Percentiles rank a stretch among this genome's conserved stretches.
These are phyloP conservation scores for Choloepus hoffmanni DNA, from an alignment of 2,113 vertebrate species.

Conservation along the genomic window DNA sequence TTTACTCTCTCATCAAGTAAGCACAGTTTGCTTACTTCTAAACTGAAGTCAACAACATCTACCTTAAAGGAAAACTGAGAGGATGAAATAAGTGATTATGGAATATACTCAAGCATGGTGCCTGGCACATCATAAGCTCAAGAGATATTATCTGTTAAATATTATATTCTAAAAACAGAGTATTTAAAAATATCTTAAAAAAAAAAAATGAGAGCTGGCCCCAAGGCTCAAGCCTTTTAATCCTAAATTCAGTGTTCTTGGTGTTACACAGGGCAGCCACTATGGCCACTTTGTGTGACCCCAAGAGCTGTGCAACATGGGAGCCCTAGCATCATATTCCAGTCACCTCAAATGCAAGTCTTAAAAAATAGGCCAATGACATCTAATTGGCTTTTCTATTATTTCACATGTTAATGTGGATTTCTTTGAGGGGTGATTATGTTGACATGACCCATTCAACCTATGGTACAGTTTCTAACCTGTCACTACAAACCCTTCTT, in stretches of 20 bases:
- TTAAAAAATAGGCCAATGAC: neutral
- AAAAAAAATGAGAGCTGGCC: neutral
- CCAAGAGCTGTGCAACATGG: rapidly evolving
- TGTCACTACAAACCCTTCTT: neutral
- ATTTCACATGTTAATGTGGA: neutral
- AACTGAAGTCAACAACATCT: neutral
- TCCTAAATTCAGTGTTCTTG: neutral
- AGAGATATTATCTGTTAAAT: neutral
- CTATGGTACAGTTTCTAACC: neutral
- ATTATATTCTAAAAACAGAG: neutral
- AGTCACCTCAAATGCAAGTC: neutral
- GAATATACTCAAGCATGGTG: neutral
- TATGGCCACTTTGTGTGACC: neutral
- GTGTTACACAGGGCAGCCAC: no score
- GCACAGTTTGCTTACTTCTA: neutral
- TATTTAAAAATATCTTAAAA: neutral
- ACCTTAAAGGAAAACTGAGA: neutral
- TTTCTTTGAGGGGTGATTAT: neutral
- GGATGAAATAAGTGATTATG: neutral
- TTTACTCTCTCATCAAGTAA: neutral
- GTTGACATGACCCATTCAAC: neutral
- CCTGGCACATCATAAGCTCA: neutral
- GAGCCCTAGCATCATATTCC: neutral
- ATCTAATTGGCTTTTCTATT: neutral
- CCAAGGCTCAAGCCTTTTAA: neutral